Evolutionary conservation across 2,797 vertebrate genomes (phyloP).

Genomic region (Kryptolebias ocellatus): DNA sequence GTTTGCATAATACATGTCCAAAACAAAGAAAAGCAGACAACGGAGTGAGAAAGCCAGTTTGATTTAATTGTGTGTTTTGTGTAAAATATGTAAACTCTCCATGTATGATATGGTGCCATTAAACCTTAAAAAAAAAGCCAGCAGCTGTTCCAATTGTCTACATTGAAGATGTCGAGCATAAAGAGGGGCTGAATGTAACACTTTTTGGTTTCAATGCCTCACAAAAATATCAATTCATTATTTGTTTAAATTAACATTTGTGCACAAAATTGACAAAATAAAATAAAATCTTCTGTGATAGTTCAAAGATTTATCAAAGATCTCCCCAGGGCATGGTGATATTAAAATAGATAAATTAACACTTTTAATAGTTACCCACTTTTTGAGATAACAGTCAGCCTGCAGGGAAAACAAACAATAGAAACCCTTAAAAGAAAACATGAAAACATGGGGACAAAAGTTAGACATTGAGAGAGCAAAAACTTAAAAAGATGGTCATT

Average conservation of each 20-base stretch:
- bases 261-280: neutral
- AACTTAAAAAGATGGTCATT: conserved; percentile 26
- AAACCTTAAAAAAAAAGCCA: too few species aligned
- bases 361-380: neutral
- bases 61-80: too few species aligned
- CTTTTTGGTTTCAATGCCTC: neutral
- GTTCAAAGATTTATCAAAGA: neutral
- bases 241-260: neutral
- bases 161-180: too few species aligned
- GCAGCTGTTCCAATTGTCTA: too few species aligned
- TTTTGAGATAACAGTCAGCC: neutral
- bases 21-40: too few species aligned
- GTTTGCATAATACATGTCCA: too few species aligned
- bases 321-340: neutral
- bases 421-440: conserved; percentile 18
- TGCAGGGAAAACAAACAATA: neutral
- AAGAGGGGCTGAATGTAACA: neutral
- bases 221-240: neutral
- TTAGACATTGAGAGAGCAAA: conserved; percentile 11
- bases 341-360: neutral
- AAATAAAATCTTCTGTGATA: neutral
- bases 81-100: too few species aligned
- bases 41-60: too few species aligned
- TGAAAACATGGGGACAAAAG: conserved; percentile 3
- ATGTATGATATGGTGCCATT: too few species aligned